Evolutionary conservation across 1,140 invertebrate species (phyloP).

Genomic region (Bombus waltoni): DNA sequence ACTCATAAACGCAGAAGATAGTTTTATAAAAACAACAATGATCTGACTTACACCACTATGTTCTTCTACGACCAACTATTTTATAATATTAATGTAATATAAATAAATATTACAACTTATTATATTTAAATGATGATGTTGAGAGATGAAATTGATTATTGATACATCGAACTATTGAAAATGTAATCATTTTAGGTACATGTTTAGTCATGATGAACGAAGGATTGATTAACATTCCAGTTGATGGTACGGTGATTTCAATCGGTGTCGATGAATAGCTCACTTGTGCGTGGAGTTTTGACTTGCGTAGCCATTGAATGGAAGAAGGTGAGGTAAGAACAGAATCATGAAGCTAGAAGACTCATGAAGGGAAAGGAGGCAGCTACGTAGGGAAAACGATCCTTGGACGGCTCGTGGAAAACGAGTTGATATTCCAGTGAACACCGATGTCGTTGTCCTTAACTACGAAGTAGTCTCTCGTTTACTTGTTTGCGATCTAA

Average conservation of each 20-base stretch:
- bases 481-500: constrained; percentile 25
- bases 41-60: not conserved
- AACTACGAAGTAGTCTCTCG: constrained; percentile 42
- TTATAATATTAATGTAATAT: not conserved
- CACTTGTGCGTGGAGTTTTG: constrained; percentile 2
- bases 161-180: too few relatives aligned
- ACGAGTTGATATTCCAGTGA: constrained; percentile 71
- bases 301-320: not conserved
- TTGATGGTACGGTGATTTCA: constrained; percentile 23
- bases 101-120: too few relatives aligned
- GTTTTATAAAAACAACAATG: too few relatives aligned
- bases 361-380: not conserved
- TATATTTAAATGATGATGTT: not conserved
- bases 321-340: constrained; percentile 36
- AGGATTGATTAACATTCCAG: constrained; percentile 29
- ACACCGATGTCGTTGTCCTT: constrained; percentile 64
- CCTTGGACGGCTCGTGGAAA: constrained; percentile 65
- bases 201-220: too few relatives aligned
- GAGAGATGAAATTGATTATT: not conserved
- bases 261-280: constrained; percentile 29
- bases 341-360: not conserved
- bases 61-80: not conserved
- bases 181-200: not conserved
- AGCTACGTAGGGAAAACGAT: constrained; percentile 55
- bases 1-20: too few relatives aligned